Percentiles rank a stretch among this genome's conserved stretches.
These are phyloP conservation scores for Tethea ocularis DNA, from an alignment of 2,888 invertebrate species.

Conservation along the genomic window DNA sequence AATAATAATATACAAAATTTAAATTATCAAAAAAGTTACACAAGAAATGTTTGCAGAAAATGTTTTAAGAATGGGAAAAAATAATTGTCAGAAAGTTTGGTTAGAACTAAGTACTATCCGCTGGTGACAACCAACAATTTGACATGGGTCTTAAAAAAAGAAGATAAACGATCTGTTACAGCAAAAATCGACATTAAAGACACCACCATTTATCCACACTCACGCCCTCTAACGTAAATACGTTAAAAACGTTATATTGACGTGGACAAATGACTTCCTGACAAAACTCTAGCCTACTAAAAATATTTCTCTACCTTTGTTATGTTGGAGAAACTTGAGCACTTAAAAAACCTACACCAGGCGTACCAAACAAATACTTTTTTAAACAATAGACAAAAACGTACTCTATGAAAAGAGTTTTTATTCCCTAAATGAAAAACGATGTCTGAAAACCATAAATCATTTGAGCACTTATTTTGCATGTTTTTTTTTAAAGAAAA, in stretches of 20 bases:
- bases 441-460: constrained; percentile 31
- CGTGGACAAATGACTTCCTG: constrained; percentile 2
- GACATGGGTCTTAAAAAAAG: neutral
- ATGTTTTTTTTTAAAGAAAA: constrained; percentile 21
- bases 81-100: too few species aligned
- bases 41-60: too few species aligned
- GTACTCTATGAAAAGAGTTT: neutral
- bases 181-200: neutral
- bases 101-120: too few species aligned
- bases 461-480: constrained; percentile 22
- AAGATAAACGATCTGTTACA: neutral
- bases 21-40: too few species aligned
- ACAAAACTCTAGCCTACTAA: neutral
- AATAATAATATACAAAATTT: too few species aligned
- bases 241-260: neutral
- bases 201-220: neutral
- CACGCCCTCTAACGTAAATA: neutral
- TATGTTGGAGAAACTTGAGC: neutral
- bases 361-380: neutral
- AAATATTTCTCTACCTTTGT: neutral
- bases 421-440: constrained; percentile 12
- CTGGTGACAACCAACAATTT: too few species aligned
- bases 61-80: too few species aligned
- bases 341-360: neutral
- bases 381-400: neutral